Percentiles rank a stretch among this genome's conserved stretches.
Evolutionary conservation across 2,113 vertebrate genomes (phyloP).

Genomic region (Uria aalge): DNA sequence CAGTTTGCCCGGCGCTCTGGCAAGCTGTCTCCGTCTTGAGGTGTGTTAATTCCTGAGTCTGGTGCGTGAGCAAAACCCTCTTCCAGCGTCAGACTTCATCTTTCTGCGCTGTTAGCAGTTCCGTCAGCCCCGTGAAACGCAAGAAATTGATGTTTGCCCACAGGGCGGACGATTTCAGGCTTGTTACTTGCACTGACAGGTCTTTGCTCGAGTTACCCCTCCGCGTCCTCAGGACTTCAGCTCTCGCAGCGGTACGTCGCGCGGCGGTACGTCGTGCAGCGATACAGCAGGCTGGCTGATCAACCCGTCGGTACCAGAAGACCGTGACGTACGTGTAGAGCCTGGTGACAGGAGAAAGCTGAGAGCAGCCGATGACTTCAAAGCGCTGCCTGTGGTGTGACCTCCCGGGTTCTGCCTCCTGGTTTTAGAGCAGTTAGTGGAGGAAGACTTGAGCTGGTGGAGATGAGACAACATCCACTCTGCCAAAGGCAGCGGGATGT

Average conservation of each 20-base stretch:
- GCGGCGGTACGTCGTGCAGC: too few species aligned
- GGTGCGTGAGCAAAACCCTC: accelerated
- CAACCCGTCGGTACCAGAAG: accelerated
- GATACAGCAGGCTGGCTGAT: not conserved
- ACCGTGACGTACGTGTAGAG: accelerated
- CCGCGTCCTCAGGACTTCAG: not conserved
- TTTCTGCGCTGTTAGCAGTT: not conserved
- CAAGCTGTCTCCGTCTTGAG: not conserved
- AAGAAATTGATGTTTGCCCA: not conserved
- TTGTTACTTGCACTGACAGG: not conserved
- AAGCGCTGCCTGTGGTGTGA: not conserved
- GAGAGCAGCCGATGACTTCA: not conserved
- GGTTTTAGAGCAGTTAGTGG: not conserved
- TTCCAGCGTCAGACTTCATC: accelerated
- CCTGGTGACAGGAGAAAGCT: not conserved
- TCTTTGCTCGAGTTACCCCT: not conserved
- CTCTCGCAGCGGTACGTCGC: not conserved
- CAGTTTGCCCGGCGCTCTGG: not conserved
- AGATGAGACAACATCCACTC: accelerated
- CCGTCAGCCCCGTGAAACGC: not conserved
- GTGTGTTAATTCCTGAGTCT: not conserved
- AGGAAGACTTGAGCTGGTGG: not conserved
- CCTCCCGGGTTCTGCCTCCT: too few species aligned
- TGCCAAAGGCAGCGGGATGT: not conserved
- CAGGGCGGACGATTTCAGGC: not conserved